Evolutionary conservation across 2,888 invertebrate genomes (phyloP).

Genomic region (Acheta domesticus): DNA sequence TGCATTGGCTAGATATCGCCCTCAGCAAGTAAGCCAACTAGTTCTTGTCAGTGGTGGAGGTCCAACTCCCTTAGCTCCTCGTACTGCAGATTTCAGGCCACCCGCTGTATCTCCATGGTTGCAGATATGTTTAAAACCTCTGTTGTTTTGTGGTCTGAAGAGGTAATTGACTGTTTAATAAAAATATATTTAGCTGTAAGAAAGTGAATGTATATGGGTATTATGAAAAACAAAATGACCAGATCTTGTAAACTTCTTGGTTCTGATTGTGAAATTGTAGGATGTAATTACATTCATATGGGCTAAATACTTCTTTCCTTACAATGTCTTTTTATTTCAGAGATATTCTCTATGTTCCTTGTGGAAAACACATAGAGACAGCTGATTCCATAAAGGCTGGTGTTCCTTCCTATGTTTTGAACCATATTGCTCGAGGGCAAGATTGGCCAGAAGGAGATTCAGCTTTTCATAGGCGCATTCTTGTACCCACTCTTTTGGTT

Average conservation of each 20-base stretch:
- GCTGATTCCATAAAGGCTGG: constrained; percentile 44
- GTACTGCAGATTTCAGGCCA: constrained; percentile 49
- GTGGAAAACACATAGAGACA: constrained; percentile 54
- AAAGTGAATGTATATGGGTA: too few species aligned
- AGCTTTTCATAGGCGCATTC: constrained; percentile 61
- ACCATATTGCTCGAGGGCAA: constrained; percentile 57
- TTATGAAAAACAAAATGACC: background rate
- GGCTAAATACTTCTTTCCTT: background rate
- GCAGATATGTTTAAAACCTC: constrained; percentile 54
- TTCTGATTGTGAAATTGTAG: background rate
- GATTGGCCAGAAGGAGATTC: constrained; percentile 66
- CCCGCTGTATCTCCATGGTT: constrained; percentile 52
- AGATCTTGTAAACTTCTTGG: background rate
- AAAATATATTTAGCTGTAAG: too few species aligned
- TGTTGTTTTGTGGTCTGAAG: constrained; percentile 57
- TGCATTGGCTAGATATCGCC: constrained; percentile 56
- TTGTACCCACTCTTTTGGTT: constrained; percentile 61
- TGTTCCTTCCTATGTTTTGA: constrained; percentile 49
- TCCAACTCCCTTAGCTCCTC: constrained; percentile 62
- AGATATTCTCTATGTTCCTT: constrained; percentile 54
- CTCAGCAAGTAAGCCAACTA: constrained; percentile 57
- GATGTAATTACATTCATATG: background rate
- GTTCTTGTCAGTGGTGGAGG: constrained; percentile 66
- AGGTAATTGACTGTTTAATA: constrained; percentile 43
- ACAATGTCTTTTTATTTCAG: constrained; percentile 42